Percentiles rank a stretch among this genome's conserved stretches.
Evolutionary conservation across 2,888 invertebrate species (phyloP).

Genomic region (Dynastes maya): DNA sequence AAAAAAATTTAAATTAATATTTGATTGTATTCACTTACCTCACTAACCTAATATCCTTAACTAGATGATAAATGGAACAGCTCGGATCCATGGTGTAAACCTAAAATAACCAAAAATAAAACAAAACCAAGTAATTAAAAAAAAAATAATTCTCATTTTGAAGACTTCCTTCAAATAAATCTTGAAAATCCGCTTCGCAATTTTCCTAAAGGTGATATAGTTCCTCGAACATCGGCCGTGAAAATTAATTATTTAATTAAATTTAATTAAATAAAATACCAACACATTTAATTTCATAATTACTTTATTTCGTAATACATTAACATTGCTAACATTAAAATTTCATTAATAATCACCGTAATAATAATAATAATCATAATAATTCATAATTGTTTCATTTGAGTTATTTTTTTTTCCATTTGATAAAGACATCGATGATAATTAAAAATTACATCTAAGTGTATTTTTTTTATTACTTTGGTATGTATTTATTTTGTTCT

Average conservation of each 20-base stretch:
- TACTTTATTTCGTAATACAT: slow-evolving; percentile 44
- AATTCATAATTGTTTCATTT: slow-evolving; percentile 42
- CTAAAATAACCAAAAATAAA: no score
- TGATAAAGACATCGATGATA: slow-evolving; percentile 36
- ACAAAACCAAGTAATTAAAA: no score
- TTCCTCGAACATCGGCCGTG: no score
- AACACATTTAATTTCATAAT: slow-evolving; percentile 29
- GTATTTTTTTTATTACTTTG: slow-evolving; percentile 25
- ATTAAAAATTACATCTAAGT: slow-evolving; percentile 40
- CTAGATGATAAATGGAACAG: no score
- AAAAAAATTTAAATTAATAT: no score
- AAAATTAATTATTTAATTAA: background rate
- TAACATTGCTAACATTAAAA: slow-evolving; percentile 46
- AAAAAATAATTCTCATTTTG: no score
- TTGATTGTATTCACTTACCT: no score
- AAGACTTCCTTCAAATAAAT: no score
- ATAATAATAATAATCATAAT: slow-evolving; percentile 34
- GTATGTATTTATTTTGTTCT: background rate
- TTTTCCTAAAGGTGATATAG: no score
- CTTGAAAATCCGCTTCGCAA: no score
- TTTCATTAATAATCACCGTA: slow-evolving; percentile 28
- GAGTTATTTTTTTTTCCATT: slow-evolving; percentile 14
- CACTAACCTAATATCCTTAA: no score
- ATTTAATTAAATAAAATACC: slow-evolving; percentile 16
- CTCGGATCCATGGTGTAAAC: no score